Evolutionary conservation across 2,113 vertebrate species (phyloP).

Genomic region (Hiodon alosoides): DNA sequence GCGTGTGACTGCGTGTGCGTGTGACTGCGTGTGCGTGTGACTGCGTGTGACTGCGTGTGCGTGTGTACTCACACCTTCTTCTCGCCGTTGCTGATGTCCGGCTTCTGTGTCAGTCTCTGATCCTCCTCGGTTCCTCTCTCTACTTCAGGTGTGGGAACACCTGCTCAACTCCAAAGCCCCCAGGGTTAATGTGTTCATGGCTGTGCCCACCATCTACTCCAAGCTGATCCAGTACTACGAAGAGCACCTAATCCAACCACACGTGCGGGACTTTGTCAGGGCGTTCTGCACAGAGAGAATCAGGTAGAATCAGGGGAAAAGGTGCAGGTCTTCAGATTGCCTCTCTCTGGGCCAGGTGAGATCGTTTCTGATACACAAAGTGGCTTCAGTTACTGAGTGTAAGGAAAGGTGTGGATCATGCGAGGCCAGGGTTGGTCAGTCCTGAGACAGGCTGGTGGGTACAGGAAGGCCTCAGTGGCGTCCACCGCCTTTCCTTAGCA

Average conservation of each 20-base stretch:
- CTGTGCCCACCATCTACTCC: conserved; percentile 87
- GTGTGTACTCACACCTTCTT: conserved; percentile 21
- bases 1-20: too few relatives aligned
- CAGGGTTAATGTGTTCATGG: conserved; percentile 84
- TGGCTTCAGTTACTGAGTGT: too few relatives aligned
- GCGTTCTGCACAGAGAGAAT: conserved; percentile 81
- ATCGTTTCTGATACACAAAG: too few relatives aligned
- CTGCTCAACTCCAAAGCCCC: conserved; percentile 59
- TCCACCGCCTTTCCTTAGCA: too few relatives aligned
- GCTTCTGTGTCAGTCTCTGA: conserved; percentile 13
- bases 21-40: background rate
- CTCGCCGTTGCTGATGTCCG: background rate
- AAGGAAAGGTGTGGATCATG: too few relatives aligned
- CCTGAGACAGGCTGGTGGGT: too few relatives aligned
- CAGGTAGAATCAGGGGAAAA: conserved; percentile 59
- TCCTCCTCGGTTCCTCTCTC: conserved; percentile 26
- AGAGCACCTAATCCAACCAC: conserved; percentile 69
- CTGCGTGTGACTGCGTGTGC: background rate
- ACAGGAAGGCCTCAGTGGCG: too few relatives aligned
- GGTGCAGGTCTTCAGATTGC: background rate
- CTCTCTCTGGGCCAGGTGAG: too few relatives aligned
- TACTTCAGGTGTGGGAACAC: conserved; percentile 77
- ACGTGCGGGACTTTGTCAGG: conserved; percentile 75
- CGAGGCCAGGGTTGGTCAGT: too few relatives aligned
- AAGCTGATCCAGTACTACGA: conserved; percentile 80